A percentile compares a stretch with the other conserved stretches of the same genome.
phyloP scores from a whole-genome alignment of 1,140 invertebrate genomes.

The Stegodyphus mimosarum region DNA sequence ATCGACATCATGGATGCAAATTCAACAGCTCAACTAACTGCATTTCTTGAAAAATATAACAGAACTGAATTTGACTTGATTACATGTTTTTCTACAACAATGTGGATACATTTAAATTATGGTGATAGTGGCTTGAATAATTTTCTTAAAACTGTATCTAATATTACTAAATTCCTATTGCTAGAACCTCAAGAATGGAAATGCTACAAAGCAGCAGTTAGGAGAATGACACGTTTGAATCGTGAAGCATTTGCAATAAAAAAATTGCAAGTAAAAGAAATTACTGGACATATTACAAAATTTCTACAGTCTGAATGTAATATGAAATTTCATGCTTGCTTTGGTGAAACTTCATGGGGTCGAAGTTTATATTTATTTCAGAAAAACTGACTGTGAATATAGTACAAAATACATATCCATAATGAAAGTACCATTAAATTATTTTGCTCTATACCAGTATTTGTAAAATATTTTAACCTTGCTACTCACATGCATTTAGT shows the following conservation, averaged over 20 bases:
- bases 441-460: too few species aligned
- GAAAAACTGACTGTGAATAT: neutral
- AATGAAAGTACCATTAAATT: too few species aligned
- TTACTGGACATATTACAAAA: constrained; percentile 74
- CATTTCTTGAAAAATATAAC: constrained; percentile 25
- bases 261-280: constrained; percentile 72
- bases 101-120: constrained; percentile 88
- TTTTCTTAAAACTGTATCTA: constrained; percentile 71
- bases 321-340: constrained; percentile 62
- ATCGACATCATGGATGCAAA: constrained; percentile 74
- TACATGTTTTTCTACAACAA: constrained; percentile 85
- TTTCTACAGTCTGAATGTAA: constrained; percentile 71
- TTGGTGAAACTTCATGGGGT: constrained; percentile 58
- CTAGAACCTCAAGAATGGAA: constrained; percentile 86
- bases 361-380: constrained; percentile 42
- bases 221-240: constrained; percentile 75
- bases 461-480: too few species aligned
- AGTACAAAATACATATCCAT: too few species aligned
- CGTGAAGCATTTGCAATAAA: constrained; percentile 72
- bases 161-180: constrained; percentile 74
- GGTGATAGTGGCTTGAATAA: constrained; percentile 77
- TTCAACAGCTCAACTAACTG: constrained; percentile 20
- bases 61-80: constrained; percentile 75
- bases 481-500: too few species aligned
- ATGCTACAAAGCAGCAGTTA: constrained; percentile 79